Percentiles rank a stretch among this genome's conserved stretches.
Evolutionary conservation across 2,797 vertebrate species (phyloP).

Genomic region (Rhynchonycteris naso): DNA sequence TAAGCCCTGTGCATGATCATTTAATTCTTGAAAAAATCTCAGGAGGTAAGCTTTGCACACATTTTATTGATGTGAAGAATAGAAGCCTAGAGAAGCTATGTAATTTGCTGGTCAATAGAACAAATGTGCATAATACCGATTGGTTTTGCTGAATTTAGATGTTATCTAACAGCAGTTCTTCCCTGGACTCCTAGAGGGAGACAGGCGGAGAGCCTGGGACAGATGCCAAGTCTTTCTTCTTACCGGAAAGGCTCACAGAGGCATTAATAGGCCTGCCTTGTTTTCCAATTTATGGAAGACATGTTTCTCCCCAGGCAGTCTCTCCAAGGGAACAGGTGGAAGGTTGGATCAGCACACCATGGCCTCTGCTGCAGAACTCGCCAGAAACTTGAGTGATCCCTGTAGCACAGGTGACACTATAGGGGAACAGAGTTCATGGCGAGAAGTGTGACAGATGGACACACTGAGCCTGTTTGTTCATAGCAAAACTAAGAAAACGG

Average conservation of each 20-base stretch:
- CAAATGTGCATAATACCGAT: fast-evolving
- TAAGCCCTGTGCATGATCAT: background rate
- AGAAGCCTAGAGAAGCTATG: background rate
- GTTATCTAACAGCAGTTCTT: background rate
- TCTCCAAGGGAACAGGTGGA: background rate
- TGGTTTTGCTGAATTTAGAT: background rate
- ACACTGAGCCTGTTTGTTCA: background rate
- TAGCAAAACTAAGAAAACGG: background rate
- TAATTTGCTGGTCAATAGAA: background rate
- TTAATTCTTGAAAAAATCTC: background rate
- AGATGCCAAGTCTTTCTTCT: background rate
- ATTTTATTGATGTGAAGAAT: background rate
- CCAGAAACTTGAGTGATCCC: background rate
- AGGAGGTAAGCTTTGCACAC: background rate
- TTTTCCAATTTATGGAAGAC: background rate
- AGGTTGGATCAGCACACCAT: background rate
- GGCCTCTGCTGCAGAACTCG: background rate
- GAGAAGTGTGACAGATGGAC: background rate
- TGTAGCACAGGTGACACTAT: fast-evolving
- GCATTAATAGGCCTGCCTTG: background rate
- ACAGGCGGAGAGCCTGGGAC: background rate
- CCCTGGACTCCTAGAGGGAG: background rate
- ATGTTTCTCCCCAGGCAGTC: background rate
- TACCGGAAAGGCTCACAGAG: background rate
- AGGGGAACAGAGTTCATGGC: fast-evolving